Evolutionary conservation across 2,888 invertebrate species (phyloP), one percentile per base, ranked within the genome.

Genomic region (Slavum lentiscoides): DNA sequence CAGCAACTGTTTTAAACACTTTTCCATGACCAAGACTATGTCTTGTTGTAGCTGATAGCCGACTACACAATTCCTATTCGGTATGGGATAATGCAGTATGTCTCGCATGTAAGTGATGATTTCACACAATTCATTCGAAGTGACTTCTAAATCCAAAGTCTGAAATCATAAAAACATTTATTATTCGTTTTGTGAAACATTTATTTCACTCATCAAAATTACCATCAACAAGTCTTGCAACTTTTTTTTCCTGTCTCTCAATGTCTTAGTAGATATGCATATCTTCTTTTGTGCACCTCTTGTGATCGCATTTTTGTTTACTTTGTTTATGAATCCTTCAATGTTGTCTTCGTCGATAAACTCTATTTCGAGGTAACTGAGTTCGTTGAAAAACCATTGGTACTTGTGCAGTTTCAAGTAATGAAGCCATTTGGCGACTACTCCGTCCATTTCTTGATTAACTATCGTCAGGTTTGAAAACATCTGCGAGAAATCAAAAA

Each of bases 341-440:
- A 80, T 80, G 2, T 70, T 80, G 30, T 80, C 80, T 19, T 80
- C 64, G 7, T 80, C 58, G 6, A 80, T 80, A 1, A 13, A 80
- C 72, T 66, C 43, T 43, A 80, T 80, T 58, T 80, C 80, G 17
- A 72, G 23, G 43, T 72, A 80, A 55, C 64, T 72, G 1, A 80
- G 64, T 13, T 21, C n/a, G 11, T 80, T 58, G 4, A 80, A 80
- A 1, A 80, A 80, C 80, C 80, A 80, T 43, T 80, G 80, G n/a
- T 72, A 80, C 13, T 80, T 80, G n/a, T 80, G 80, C 0, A 80
- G 70, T 64, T 80, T 80, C 58, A 80, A 80, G 9, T 80, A 72
- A 30, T 72, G 15, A 43, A 80, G 72, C 80, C 80, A 80, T 23
- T 80, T 72, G 0, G 11, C 2, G 6, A 80, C 9, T 13, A 43